phyloP scores from a whole-genome alignment of 1,140 invertebrate species.

The Brachionus manjavacas region DNA sequence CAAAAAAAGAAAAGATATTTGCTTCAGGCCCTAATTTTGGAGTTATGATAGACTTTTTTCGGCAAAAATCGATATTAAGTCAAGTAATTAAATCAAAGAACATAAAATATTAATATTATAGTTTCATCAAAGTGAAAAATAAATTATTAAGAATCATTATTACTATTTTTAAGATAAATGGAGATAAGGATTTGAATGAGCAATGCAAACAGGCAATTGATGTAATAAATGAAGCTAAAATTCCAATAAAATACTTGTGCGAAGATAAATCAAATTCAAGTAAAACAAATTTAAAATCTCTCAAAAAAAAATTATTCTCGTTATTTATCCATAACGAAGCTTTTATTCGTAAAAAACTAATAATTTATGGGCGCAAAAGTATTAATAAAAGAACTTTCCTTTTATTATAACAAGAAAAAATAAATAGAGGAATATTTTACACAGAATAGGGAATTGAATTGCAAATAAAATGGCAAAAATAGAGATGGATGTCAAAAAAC shows the following conservation, averaged over 20 bases:
- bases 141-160: too few species aligned
- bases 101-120: neutral
- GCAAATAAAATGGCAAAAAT: too few species aligned
- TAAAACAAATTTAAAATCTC: neutral
- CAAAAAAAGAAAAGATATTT: neutral
- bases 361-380: neutral
- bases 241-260: neutral
- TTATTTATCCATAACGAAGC: neutral
- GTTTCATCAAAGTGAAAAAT: too few species aligned
- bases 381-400: neutral
- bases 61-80: neutral
- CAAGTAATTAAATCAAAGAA: neutral
- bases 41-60: neutral
- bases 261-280: conserved; percentile 18
- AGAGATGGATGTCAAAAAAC: neutral
- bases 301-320: neutral
- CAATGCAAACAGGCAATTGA: neutral
- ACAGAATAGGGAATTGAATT: too few species aligned
- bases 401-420: neutral
- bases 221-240: neutral
- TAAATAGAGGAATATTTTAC: too few species aligned
- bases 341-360: neutral
- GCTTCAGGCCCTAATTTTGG: neutral
- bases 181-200: conserved; percentile 12
- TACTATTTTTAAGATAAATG: neutral